A percentile compares a stretch with the other conserved stretches of the same genome.
phyloP scores from a whole-genome alignment of 2,797 vertebrate genomes.

The Tympanoctomys barrerae region DNA sequence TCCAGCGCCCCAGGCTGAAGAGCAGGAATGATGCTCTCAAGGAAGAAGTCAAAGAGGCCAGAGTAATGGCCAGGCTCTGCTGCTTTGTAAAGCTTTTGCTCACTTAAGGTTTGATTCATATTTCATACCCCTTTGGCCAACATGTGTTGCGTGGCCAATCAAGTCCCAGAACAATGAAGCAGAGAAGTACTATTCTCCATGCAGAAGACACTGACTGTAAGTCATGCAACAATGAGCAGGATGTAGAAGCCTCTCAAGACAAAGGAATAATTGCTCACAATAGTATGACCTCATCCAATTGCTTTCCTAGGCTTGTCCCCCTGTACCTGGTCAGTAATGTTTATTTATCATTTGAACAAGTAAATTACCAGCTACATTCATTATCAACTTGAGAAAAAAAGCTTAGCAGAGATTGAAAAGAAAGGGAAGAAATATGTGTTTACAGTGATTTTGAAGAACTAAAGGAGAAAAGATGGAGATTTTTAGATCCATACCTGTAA shows the following conservation, averaged over 20 bases:
- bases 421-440: neutral
- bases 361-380: neutral
- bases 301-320: neutral
- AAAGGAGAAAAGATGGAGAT: neutral
- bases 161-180: conserved; percentile 40
- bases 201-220: neutral
- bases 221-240: neutral
- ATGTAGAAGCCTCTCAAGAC: neutral
- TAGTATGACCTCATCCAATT: neutral
- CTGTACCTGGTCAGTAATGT: neutral
- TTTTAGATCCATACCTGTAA: neutral
- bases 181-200: neutral
- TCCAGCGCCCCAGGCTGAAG: neutral
- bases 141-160: neutral
- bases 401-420: neutral
- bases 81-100: neutral
- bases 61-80: neutral
- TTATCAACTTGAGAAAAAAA: conserved; percentile 30
- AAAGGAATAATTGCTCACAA: neutral
- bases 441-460: conserved; percentile 44
- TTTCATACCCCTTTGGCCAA: conserved; percentile 1
- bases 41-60: neutral
- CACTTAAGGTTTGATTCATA: neutral
- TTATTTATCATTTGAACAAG: conserved; percentile 20
- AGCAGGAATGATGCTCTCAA: neutral